Percentiles rank a stretch among this genome's conserved stretches.
Conservation (phyloP, 2,113 vertebrate genomes). For the Callochromis pleurospilus region DNA sequence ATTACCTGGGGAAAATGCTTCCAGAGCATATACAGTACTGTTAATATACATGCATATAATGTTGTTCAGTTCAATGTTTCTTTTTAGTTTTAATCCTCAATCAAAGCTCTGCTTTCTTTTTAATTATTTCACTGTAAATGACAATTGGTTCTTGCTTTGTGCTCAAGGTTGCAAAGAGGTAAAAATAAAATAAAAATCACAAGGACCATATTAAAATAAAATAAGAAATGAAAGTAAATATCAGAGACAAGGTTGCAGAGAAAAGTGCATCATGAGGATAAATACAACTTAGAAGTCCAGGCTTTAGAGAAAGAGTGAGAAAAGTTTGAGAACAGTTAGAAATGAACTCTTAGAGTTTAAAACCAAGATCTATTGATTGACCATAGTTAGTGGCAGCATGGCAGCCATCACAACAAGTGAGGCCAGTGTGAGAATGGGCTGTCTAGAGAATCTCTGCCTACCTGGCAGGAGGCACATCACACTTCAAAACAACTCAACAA, state of each 20-base stretch:
- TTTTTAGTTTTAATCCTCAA: background rate
- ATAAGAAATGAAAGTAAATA: background rate
- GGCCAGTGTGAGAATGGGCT: background rate
- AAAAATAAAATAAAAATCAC: background rate
- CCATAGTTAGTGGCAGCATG: background rate
- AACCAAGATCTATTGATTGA: constrained; percentile 1
- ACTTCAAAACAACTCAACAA: constrained; percentile 1
- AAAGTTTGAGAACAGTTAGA: background rate
- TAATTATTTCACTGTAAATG: background rate
- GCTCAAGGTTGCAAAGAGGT: background rate
- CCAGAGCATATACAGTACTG: background rate
- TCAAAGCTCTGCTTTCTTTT: background rate
- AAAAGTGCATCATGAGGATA: background rate
- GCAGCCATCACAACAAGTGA: constrained; percentile 1
- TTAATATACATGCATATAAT: background rate
- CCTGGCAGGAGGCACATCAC: constrained; percentile 5
- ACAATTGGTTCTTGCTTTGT: background rate
- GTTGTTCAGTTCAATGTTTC: background rate
- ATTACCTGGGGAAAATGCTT: background rate
- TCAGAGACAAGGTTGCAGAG: background rate
- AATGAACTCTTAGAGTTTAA: constrained; percentile 5
- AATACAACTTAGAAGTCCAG: background rate
- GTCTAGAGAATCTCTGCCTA: background rate
- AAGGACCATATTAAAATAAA: background rate
- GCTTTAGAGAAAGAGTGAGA: background rate